Percentiles rank a stretch among this genome's conserved stretches.
Evolutionary conservation across 2,113 vertebrate species (phyloP).

Genomic region (Ellobius talpinus): DNA sequence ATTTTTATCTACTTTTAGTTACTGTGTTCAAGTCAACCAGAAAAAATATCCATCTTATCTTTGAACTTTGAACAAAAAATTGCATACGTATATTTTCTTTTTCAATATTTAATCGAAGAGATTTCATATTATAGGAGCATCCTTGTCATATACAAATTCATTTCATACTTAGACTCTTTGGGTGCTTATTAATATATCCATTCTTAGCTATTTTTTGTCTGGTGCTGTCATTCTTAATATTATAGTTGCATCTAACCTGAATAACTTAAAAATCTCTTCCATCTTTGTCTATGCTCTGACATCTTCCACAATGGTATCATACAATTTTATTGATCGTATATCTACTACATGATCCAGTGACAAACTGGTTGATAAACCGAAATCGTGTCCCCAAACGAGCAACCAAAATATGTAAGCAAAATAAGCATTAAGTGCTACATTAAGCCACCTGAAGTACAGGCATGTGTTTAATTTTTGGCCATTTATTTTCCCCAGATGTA

Average conservation of each 20-base stretch:
- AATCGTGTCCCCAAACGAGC: neutral
- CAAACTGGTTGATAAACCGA: neutral
- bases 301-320: neutral
- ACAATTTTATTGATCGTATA: neutral
- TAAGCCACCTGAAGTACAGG: neutral
- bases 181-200: neutral
- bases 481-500: neutral
- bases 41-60: slow-evolving; percentile 18
- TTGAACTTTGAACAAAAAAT: neutral
- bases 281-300: neutral
- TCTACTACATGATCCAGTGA: neutral
- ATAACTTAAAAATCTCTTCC: neutral
- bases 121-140: neutral
- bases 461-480: neutral
- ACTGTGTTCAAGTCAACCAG: neutral
- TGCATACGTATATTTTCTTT: neutral
- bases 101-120: neutral
- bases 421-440: neutral
- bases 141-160: neutral
- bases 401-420: neutral
- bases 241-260: neutral
- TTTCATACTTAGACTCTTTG: neutral
- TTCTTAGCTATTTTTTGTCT: neutral
- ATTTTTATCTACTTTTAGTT: neutral
- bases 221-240: neutral